Conservation (phyloP, 2,113 vertebrate genomes). For the Cyanoderma ruficeps region DNA sequence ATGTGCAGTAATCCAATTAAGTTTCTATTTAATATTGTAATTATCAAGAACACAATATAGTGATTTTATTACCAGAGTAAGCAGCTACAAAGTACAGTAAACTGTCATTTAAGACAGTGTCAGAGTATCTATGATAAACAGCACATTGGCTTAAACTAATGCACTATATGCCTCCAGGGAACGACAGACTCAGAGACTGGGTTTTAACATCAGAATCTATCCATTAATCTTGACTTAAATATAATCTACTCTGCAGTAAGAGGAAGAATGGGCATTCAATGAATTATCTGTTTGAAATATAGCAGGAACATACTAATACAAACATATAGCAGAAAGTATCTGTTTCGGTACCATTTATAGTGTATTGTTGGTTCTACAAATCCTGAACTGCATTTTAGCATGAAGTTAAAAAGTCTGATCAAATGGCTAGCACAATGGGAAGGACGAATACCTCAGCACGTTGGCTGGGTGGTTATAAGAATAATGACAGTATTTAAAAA, state of each 20-base stretch:
- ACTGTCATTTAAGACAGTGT: slow-evolving; percentile 81
- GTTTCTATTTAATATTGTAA: slow-evolving; percentile 92
- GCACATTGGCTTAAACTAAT: slow-evolving; percentile 83
- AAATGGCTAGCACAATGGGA: neutral
- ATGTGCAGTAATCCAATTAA: slow-evolving; percentile 92
- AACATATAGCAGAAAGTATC: slow-evolving; percentile 52
- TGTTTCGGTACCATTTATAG: neutral
- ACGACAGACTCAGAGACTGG: slow-evolving; percentile 77
- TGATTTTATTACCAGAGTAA: slow-evolving; percentile 91
- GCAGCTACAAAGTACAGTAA: slow-evolving; percentile 81
- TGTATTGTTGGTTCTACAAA: neutral
- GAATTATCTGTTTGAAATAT: slow-evolving; percentile 80
- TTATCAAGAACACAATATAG: slow-evolving; percentile 87
- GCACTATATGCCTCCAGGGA: slow-evolving; percentile 84
- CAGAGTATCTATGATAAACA: slow-evolving; percentile 79
- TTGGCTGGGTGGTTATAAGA: neutral
- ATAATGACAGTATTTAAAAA: slow-evolving; percentile 10
- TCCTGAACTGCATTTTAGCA: neutral
- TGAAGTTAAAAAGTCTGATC: neutral
- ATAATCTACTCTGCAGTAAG: slow-evolving; percentile 79
- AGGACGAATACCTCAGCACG: neutral
- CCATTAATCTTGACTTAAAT: slow-evolving; percentile 95
- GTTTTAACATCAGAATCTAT: slow-evolving; percentile 81
- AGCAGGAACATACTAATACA: slow-evolving; percentile 65
- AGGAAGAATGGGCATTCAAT: slow-evolving; percentile 80